These are phyloP conservation scores for Escarpia spicata DNA, from an alignment of 2,888 invertebrate species.

Conservation along the genomic window DNA sequence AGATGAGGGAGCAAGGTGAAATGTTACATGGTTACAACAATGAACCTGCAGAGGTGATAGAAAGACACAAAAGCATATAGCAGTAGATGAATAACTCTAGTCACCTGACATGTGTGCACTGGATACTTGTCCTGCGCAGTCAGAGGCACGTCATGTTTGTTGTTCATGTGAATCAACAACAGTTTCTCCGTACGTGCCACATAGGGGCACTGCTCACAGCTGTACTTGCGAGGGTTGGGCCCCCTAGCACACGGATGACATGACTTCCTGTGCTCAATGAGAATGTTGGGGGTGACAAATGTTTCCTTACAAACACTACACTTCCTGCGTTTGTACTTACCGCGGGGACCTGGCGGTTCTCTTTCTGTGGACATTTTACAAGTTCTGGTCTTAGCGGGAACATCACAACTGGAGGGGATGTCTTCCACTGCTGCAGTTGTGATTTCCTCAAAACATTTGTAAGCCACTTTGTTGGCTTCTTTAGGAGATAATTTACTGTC, in stretches of 20 bases:
- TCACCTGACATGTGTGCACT: not conserved
- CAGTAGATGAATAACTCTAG: not conserved
- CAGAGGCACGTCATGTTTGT: not conserved
- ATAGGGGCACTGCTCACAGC: not conserved
- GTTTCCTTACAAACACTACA: not conserved
- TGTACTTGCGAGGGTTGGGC: not conserved
- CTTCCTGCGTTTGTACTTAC: not conserved
- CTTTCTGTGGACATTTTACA: not conserved
- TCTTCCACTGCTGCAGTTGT: not conserved
- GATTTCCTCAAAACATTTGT: not conserved
- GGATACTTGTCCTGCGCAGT: not conserved
- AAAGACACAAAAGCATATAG: no score
- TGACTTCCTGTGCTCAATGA: not conserved
- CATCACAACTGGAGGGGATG: not conserved
- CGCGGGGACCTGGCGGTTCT: not conserved
- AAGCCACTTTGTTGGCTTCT: not conserved
- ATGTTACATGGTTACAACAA: no score
- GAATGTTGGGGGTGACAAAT: not conserved
- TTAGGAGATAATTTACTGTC: not conserved
- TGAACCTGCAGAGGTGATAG: no score
- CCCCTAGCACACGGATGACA: not conserved
- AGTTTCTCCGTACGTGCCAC: not conserved
- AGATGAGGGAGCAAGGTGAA: no score
- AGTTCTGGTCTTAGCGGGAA: not conserved
- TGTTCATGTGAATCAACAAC: not conserved